These are phyloP conservation scores for Melanotaenia boesemani DNA, from an alignment of 2,797 vertebrate species.

Conservation along the genomic window DNA sequence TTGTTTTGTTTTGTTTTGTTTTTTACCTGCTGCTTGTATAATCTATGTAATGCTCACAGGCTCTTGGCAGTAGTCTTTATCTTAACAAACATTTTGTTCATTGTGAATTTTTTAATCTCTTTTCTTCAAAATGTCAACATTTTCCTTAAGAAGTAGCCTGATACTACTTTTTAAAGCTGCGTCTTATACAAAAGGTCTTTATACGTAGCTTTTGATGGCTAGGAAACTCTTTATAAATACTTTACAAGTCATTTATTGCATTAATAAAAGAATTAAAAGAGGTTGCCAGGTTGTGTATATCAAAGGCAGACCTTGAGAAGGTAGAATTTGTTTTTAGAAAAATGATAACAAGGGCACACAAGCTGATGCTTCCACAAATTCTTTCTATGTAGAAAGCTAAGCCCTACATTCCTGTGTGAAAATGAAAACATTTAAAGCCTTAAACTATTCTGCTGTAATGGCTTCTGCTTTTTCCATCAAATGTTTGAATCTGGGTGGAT, in stretches of 20 bases:
- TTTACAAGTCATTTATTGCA: background rate
- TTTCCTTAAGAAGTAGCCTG: background rate
- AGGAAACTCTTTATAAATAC: background rate
- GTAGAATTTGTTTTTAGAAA: no score
- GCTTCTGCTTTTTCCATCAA: slow-evolving; percentile 1
- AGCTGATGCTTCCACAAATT: background rate
- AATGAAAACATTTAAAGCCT: background rate
- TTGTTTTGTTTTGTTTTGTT: no score
- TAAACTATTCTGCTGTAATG: background rate
- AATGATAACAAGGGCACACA: background rate
- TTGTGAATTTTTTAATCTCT: background rate
- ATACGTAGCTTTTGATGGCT: background rate
- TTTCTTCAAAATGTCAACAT: background rate
- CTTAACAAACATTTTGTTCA: background rate
- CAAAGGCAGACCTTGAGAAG: background rate
- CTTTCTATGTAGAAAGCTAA: background rate
- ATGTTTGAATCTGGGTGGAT: slow-evolving; percentile 7
- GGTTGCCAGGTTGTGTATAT: background rate
- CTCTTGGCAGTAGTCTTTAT: background rate
- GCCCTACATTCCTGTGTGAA: background rate
- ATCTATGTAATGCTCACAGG: background rate
- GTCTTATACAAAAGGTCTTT: background rate
- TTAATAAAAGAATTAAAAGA: background rate
- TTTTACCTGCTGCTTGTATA: background rate
- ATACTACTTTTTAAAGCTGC: background rate